phyloP scores from a whole-genome alignment of 1,140 invertebrate genomes.

The Drosophila suzukii region DNA sequence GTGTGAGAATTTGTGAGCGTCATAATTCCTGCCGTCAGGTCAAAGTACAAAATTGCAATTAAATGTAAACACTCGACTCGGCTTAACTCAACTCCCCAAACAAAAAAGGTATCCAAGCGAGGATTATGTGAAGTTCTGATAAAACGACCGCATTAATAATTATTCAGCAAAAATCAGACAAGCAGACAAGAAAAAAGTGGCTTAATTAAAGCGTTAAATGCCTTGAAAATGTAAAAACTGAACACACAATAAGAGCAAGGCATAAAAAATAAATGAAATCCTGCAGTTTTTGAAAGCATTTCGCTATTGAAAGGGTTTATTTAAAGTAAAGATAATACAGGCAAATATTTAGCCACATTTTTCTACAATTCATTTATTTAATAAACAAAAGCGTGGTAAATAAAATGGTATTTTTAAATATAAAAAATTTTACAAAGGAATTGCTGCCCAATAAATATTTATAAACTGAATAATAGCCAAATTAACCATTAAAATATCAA shows the following conservation, averaged over 20 bases:
- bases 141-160: conserved; percentile 28
- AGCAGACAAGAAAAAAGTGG: conserved; percentile 14
- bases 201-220: conserved; percentile 44
- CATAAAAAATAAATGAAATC: conserved; percentile 47
- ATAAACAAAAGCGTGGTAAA: background rate
- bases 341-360: background rate
- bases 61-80: conserved; percentile 56
- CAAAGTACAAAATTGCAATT: conserved; percentile 54
- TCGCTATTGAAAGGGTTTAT: background rate
- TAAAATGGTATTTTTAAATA: conserved; percentile 2
- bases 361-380: background rate
- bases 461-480: conserved; percentile 12
- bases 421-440: background rate
- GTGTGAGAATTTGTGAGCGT: conserved; percentile 20
- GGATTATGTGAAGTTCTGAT: conserved; percentile 43
- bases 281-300: background rate
- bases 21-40: conserved; percentile 36
- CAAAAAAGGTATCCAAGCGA: conserved; percentile 8
- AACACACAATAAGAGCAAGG: conserved; percentile 34
- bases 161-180: conserved; percentile 20
- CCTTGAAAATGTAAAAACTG: conserved; percentile 8
- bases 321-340: background rate
- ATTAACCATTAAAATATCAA: background rate
- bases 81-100: conserved; percentile 11
- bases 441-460: background rate